Conservation (phyloP, 2,797 vertebrate genomes). For the Spinus pinus region DNA sequence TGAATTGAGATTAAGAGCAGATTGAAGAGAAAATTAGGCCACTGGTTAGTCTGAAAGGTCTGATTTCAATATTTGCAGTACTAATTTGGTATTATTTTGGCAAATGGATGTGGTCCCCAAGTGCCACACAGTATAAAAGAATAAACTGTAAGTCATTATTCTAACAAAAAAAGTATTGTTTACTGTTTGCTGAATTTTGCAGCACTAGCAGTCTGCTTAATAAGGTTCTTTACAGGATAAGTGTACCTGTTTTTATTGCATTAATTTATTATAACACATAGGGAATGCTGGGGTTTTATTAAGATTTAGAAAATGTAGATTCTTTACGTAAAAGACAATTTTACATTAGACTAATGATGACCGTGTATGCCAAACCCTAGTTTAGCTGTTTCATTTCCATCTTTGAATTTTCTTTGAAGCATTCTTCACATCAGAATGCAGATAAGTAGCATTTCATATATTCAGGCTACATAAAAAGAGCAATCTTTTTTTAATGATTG, state of each 20-base stretch:
- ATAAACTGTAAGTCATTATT: slow-evolving; percentile 75
- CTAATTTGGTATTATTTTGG: slow-evolving; percentile 92
- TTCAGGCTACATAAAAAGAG: slow-evolving; percentile 69
- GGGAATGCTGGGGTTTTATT: slow-evolving; percentile 66
- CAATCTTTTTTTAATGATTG: slow-evolving; percentile 72
- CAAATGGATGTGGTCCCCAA: slow-evolving; percentile 80
- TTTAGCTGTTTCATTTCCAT: slow-evolving; percentile 65
- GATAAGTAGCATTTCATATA: slow-evolving; percentile 66
- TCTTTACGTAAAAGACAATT: slow-evolving; percentile 72
- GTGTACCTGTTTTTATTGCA: slow-evolving; percentile 75
- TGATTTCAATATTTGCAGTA: slow-evolving; percentile 90
- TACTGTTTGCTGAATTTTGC: slow-evolving; percentile 71
- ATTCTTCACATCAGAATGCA: slow-evolving; percentile 55
- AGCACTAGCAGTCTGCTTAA: slow-evolving; percentile 77
- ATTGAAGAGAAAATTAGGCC: slow-evolving; percentile 91
- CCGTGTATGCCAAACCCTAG: slow-evolving; percentile 24
- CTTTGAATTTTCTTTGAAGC: slow-evolving; percentile 66
- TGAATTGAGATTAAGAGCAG: slow-evolving; percentile 97
- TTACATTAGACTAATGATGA: slow-evolving; percentile 69
- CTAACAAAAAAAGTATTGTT: slow-evolving; percentile 78
- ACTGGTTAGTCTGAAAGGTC: slow-evolving; percentile 84
- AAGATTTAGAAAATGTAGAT: slow-evolving; percentile 69
- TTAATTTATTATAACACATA: slow-evolving; percentile 75
- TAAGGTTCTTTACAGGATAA: slow-evolving; percentile 77
- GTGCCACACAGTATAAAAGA: slow-evolving; percentile 73